Conservation (phyloP, 2,113 vertebrate species). For the Bungarus multicinctus region DNA sequence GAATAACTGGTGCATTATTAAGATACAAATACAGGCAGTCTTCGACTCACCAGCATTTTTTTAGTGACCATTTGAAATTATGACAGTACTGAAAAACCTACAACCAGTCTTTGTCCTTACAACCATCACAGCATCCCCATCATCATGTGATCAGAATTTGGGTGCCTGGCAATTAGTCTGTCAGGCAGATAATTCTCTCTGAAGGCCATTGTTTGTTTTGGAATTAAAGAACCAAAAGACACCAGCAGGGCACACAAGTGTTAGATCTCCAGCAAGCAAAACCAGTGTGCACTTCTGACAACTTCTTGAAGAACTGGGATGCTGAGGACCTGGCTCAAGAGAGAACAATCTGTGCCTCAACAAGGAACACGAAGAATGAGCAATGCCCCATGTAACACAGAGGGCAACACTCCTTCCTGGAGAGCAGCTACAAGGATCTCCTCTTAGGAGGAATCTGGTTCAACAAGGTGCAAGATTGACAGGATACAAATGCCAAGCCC, state of each 20-base stretch:
- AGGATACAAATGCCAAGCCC: neutral
- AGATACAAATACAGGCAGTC: neutral
- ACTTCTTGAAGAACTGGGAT: neutral
- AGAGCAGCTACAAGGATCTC: neutral
- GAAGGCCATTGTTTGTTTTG: neutral
- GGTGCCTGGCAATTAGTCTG: neutral
- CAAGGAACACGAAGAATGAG: neutral
- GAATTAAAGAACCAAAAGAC: neutral
- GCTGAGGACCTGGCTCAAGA: neutral
- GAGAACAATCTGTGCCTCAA: neutral
- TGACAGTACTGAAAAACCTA: neutral
- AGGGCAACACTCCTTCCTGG: neutral
- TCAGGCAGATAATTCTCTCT: neutral
- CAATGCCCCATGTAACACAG: neutral
- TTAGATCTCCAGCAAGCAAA: neutral
- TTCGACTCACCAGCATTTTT: rapidly evolving
- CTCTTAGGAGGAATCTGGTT: neutral
- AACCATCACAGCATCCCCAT: neutral
- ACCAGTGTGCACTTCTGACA: neutral
- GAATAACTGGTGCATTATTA: neutral
- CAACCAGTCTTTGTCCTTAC: neutral
- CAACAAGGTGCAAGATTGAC: neutral
- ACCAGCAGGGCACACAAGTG: neutral
- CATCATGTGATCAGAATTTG: neutral
- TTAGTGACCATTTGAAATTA: neutral